A percentile compares a stretch with the other conserved stretches of the same genome.
Conservation (phyloP, 2,888 invertebrate genomes). For the Pollenia angustigena region DNA sequence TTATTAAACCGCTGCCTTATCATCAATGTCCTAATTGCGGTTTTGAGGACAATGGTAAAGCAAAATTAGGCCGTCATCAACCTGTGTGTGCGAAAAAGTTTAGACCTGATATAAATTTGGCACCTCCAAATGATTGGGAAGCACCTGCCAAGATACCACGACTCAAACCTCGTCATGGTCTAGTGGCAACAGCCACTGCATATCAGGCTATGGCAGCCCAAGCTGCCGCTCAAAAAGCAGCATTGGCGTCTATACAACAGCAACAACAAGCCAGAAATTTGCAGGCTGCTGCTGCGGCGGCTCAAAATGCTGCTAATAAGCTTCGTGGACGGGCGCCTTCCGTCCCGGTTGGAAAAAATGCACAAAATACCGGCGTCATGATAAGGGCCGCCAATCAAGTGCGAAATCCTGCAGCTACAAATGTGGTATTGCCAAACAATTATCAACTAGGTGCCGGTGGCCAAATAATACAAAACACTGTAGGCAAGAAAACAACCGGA, state of each 20-base stretch:
- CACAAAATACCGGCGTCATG: conserved; percentile 76
- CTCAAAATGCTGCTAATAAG: conserved; percentile 81
- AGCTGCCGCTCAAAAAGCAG: conserved; percentile 84
- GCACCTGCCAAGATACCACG: conserved; percentile 96
- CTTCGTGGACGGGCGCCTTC: conserved; percentile 82
- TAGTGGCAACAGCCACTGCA: conserved; percentile 84
- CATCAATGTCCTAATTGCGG: conserved; percentile 97
- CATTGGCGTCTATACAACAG: conserved; percentile 82
- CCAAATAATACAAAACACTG: conserved; percentile 80
- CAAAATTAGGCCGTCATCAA: conserved; percentile 94
- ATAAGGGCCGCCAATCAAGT: conserved; percentile 80
- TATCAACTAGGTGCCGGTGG: conserved; percentile 83
- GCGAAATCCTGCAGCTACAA: conserved; percentile 80
- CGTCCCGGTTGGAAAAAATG: conserved; percentile 77
- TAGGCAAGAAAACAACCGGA: conserved; percentile 81
- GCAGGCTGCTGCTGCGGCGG: conserved; percentile 82
- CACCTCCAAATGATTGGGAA: conserved; percentile 95
- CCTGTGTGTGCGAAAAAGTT: conserved; percentile 95
- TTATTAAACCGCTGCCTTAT: conserved; percentile 93
- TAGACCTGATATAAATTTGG: conserved; percentile 93
- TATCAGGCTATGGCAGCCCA: conserved; percentile 85
- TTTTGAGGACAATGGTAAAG: conserved; percentile 96
- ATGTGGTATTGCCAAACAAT: conserved; percentile 82
- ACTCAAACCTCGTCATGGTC: conserved; percentile 84
- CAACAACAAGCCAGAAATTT: conserved; percentile 82